Evolutionary conservation across 2,888 invertebrate genomes (phyloP), one percentile per base, ranked within the genome.

Genomic region (Drosophila fungiperda): DNA sequence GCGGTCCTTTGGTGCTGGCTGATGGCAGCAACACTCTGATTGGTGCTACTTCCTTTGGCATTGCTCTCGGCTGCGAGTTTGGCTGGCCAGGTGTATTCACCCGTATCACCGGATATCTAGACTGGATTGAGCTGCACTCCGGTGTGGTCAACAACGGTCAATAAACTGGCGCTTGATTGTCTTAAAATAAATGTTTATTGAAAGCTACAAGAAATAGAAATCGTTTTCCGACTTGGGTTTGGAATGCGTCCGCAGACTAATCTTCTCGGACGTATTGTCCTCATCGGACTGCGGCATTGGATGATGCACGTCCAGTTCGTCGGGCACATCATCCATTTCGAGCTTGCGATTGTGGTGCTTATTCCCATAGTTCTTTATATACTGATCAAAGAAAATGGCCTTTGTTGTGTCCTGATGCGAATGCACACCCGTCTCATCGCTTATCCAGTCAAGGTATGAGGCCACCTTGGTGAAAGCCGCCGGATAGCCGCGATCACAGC

Each of bases 401-500:
- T 89, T 78, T n/a, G 89, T 83, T 54, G 88, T 83, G 29, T 91
- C 90, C 48, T 82, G 76, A 45, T 86, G 82, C 3, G 87, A 81
- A 26, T 86, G 89, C 7, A 92, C 86, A n/a, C 88, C 91, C 26
- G 87, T 90, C 61, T 92, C 84, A 61, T 93, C 92, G 53, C 82
- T 86, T 38, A 93, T 93, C 92, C 92, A 93, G 66, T 92, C 91
- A 55, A 93, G 76, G 58, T 93, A 93, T 3, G 93, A 90, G 45
- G 93, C 89, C 12, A 93, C 92, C 77, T 92, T 92, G 8, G 92
- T 93, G 49, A 93, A 92, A 38, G 93, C 92, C 6, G 93, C 92
- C 38, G 92, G 92, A 72, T 90, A 92, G 61, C 91, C 91, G 3
- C 90, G 90, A 81, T 92, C 91, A 62, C 92, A 92, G 42, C 92